Evolutionary conservation across 2,113 vertebrate genomes (phyloP).

Genomic region (Piprites chloris): DNA sequence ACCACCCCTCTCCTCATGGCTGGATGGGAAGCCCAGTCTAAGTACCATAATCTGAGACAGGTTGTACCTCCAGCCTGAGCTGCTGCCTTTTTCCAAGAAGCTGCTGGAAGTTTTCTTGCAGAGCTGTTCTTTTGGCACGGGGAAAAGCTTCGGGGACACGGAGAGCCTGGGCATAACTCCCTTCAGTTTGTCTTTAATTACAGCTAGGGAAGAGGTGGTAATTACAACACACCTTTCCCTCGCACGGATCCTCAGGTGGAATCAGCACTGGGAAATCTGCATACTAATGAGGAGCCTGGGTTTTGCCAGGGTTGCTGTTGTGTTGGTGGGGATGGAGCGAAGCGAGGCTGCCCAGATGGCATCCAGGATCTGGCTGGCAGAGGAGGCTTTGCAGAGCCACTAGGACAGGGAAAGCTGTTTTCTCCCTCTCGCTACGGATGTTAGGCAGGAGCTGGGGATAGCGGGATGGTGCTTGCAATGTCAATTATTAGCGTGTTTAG

Average conservation of each 20-base stretch:
- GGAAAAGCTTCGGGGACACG: slow-evolving; percentile 55
- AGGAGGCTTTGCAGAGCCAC: background rate
- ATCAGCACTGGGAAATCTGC: slow-evolving; percentile 12
- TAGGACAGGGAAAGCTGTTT: background rate
- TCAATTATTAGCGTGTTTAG: slow-evolving; percentile 68
- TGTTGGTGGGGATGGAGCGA: background rate
- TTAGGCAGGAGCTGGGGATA: slow-evolving; percentile 23
- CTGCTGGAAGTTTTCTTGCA: slow-evolving; percentile 33
- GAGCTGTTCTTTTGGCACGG: slow-evolving; percentile 14
- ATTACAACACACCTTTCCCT: slow-evolving; percentile 53
- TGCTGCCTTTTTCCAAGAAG: slow-evolving; percentile 37
- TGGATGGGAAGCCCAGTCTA: background rate
- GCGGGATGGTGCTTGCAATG: slow-evolving; percentile 27
- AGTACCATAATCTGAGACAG: background rate
- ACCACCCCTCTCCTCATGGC: background rate
- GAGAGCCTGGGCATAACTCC: slow-evolving; percentile 46
- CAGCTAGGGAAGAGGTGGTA: slow-evolving; percentile 48
- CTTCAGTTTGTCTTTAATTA: slow-evolving; percentile 72
- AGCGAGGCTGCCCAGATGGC: slow-evolving; percentile 2
- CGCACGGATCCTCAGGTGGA: slow-evolving; percentile 37
- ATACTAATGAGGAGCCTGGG: slow-evolving; percentile 40
- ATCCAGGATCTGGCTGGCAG: background rate
- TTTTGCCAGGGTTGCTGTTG: slow-evolving; percentile 6
- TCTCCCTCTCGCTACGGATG: slow-evolving; percentile 14
- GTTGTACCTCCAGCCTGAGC: slow-evolving; percentile 10